Conservation (phyloP, 2,113 vertebrate genomes). For the Lophochroa leadbeateri region DNA sequence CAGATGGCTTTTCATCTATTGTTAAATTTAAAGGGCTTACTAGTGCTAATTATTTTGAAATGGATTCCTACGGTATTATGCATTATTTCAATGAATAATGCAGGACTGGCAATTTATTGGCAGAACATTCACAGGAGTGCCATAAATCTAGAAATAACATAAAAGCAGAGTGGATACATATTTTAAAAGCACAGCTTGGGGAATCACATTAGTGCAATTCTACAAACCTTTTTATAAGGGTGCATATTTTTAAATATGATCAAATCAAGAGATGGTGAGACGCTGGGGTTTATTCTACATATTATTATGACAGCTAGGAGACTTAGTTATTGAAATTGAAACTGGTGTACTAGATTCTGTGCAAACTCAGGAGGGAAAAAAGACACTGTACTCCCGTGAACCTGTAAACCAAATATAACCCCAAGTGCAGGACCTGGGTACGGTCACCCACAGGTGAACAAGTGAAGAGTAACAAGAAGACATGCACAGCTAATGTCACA, state of each 20-base stretch:
- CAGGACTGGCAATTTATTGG: conserved; percentile 50
- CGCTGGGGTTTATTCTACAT: neutral
- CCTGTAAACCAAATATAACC: neutral
- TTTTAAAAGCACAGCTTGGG: conserved; percentile 36
- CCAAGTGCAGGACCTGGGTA: neutral
- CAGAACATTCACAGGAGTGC: conserved; percentile 20
- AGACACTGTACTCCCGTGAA: neutral
- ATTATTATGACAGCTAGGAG: neutral
- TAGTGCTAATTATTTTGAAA: conserved; percentile 67
- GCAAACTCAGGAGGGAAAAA: neutral
- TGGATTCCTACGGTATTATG: conserved; percentile 24
- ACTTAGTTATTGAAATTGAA: neutral
- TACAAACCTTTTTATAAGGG: neutral
- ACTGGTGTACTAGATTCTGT: neutral
- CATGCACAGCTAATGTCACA: neutral
- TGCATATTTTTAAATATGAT: conserved; percentile 21
- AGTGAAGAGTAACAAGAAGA: neutral
- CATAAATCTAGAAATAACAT: conserved; percentile 49
- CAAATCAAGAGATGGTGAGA: neutral
- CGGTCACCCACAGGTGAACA: neutral
- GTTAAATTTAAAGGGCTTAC: conserved; percentile 50
- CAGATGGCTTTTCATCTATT: conserved; percentile 58
- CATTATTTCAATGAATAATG: conserved; percentile 66
- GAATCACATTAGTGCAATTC: conserved; percentile 4
- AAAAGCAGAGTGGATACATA: conserved; percentile 47